Conservation (phyloP, 2,797 vertebrate genomes). For the Aselliscus stoliczkanus region DNA sequence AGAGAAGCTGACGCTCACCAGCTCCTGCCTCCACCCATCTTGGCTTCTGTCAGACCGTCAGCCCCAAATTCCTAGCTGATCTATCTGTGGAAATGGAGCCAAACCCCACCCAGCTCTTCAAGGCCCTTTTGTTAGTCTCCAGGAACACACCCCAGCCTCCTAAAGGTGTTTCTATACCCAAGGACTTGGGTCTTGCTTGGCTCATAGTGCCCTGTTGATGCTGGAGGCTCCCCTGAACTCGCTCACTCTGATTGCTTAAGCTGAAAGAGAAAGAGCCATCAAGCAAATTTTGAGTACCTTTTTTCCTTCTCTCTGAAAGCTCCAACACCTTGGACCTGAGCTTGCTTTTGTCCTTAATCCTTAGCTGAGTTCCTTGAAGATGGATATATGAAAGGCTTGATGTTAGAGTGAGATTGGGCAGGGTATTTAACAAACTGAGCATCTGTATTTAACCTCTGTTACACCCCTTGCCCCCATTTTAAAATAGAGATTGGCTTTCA, state of each 20-base stretch:
- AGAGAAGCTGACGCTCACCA: not conserved
- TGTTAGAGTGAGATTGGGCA: not conserved
- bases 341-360: not conserved
- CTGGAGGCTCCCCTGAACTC: not conserved
- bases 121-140: not conserved
- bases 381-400: not conserved
- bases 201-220: not conserved
- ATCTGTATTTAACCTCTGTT: not conserved
- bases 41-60: not conserved
- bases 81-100: not conserved
- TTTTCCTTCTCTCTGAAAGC: not conserved
- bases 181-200: not conserved
- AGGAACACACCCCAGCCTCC: not conserved
- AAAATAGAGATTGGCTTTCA: slow-evolving; percentile 38
- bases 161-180: not conserved
- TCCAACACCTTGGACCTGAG: not conserved
- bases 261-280: not conserved
- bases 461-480: not conserved
- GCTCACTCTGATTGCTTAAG: not conserved
- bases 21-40: not conserved
- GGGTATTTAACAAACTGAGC: not conserved
- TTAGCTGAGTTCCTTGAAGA: not conserved
- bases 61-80: not conserved
- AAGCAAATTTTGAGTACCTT: not conserved
- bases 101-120: not conserved